These are phyloP conservation scores for Tichodroma muraria DNA, from an alignment of 2,113 vertebrate genomes.

Conservation along the genomic window DNA sequence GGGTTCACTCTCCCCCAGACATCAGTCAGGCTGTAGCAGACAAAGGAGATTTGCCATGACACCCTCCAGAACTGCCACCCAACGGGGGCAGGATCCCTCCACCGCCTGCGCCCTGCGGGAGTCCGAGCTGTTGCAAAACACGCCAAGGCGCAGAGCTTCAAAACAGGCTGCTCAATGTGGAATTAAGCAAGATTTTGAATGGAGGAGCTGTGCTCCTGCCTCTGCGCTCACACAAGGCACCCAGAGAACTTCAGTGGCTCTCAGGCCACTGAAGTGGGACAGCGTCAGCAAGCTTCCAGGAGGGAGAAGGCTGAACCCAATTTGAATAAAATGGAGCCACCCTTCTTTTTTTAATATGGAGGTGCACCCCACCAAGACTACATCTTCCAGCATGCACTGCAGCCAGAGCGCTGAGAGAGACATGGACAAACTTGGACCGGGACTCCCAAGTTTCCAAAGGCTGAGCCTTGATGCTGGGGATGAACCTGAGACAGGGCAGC, in stretches of 20 bases:
- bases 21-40: slow-evolving; percentile 3
- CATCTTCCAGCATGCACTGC: slow-evolving; percentile 48
- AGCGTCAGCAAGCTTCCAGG: neutral
- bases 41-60: slow-evolving; percentile 48
- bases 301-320: neutral
- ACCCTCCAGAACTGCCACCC: slow-evolving; percentile 32
- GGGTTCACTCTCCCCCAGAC: slow-evolving; percentile 10
- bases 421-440: neutral
- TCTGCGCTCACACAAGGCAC: neutral
- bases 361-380: slow-evolving; percentile 17
- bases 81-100: neutral
- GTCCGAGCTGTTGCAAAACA: slow-evolving; percentile 4
- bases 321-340: slow-evolving; percentile 44
- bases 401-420: neutral
- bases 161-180: neutral
- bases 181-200: neutral
- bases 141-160: neutral
- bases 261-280: neutral
- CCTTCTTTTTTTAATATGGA: slow-evolving; percentile 52
- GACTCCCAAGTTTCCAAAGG: neutral
- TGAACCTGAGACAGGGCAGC: neutral
- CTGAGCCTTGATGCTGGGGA: neutral
- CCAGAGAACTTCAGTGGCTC: neutral
- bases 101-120: neutral
- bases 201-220: neutral